Percentiles rank a stretch among this genome's conserved stretches.
phyloP scores from a whole-genome alignment of 2,797 vertebrate species.

The Huso huso region DNA sequence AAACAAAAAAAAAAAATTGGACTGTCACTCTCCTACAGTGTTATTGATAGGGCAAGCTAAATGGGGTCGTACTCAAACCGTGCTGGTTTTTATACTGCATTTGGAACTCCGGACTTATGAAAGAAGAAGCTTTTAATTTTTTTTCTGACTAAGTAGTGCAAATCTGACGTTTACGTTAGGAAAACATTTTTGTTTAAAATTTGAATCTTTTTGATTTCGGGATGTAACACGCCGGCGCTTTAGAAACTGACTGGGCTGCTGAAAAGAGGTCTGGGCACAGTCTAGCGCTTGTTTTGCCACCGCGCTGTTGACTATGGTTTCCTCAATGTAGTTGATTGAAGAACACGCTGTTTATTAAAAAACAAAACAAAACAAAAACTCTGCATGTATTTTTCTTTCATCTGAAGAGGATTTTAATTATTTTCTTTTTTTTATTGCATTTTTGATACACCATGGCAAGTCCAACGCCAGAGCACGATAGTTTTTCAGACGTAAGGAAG shows the following conservation, averaged over 20 bases:
- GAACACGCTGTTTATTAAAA: not conserved
- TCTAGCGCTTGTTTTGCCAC: slow-evolving; percentile 22
- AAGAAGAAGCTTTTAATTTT: slow-evolving; percentile 7
- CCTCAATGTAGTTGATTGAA: not conserved
- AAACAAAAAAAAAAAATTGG: not conserved
- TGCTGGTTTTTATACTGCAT: slow-evolving; percentile 32
- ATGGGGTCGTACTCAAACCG: slow-evolving; percentile 30
- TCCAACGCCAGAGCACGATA: slow-evolving; percentile 58
- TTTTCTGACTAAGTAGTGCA: slow-evolving; percentile 1
- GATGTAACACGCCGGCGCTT: slow-evolving; percentile 22
- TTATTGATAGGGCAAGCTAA: slow-evolving; percentile 20
- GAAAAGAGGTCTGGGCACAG: slow-evolving; percentile 14
- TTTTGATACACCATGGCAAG: slow-evolving; percentile 56
- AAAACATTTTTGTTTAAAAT: not conserved
- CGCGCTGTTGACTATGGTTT: slow-evolving; percentile 15
- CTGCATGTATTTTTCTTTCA: not conserved
- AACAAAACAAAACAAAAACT: too few relatives aligned
- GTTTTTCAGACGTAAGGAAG: slow-evolving; percentile 78
- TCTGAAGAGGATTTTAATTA: not conserved
- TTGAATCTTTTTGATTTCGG: slow-evolving; percentile 9
- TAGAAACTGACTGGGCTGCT: slow-evolving; percentile 8
- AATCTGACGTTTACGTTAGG: slow-evolving; percentile 3
- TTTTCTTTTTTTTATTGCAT: not conserved
- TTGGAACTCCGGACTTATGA: slow-evolving; percentile 31
- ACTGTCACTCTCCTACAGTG: slow-evolving; percentile 9